These are phyloP conservation scores for Crotalus horridus DNA, from an alignment of 2,113 vertebrate genomes.

Conservation along the genomic window DNA sequence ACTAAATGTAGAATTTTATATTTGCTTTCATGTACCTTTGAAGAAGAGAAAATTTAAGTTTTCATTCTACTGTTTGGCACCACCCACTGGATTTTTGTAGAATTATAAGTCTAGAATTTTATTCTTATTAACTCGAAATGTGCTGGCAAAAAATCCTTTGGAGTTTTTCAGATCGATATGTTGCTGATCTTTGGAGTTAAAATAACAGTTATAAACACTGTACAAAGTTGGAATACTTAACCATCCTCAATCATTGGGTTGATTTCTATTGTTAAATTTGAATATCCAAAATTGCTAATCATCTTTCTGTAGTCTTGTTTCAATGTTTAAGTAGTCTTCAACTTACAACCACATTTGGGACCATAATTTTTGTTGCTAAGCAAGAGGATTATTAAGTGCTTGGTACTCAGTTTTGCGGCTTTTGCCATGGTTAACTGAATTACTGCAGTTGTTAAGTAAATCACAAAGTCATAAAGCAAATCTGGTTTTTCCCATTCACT, in stretches of 20 bases:
- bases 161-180: background rate
- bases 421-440: too few relatives aligned
- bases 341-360: too few relatives aligned
- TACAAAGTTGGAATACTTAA: background rate
- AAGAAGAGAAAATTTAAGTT: constrained; percentile 20
- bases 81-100: constrained; percentile 62
- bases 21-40: background rate
- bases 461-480: too few relatives aligned
- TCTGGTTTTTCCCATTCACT: too few relatives aligned
- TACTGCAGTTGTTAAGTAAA: too few relatives aligned
- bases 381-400: too few relatives aligned
- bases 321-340: too few relatives aligned
- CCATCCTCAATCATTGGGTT: background rate
- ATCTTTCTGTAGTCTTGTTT: background rate
- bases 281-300: background rate
- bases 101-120: constrained; percentile 38
- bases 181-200: constrained; percentile 1
- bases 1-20: background rate
- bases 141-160: accelerated
- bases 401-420: too few relatives aligned
- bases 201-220: constrained; percentile 12
- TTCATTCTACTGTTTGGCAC: constrained; percentile 59
- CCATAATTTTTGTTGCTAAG: too few relatives aligned
- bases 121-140: constrained; percentile 29
- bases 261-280: background rate